Conservation (phyloP, 1,140 invertebrate species). For the Adelges cooleyi region DNA sequence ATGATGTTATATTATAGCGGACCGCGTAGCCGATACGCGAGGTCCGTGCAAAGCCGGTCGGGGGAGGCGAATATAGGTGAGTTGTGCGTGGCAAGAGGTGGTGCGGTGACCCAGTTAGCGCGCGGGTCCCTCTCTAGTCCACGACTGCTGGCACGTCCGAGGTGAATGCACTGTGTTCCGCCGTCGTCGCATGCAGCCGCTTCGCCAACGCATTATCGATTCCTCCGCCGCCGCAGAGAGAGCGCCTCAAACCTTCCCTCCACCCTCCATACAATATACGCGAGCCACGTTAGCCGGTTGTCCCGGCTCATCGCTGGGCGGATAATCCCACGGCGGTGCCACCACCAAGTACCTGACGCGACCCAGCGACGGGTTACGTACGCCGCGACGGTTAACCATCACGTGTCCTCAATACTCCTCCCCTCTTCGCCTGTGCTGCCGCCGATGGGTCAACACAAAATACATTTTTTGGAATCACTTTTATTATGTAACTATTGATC, state of each 20-base stretch:
- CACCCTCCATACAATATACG: no score
- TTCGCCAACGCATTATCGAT: conserved; percentile 28
- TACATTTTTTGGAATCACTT: no score
- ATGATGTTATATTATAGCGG: not conserved
- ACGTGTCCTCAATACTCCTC: no score
- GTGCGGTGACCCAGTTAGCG: conserved; percentile 9
- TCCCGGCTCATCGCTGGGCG: no score
- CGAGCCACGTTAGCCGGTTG: no score
- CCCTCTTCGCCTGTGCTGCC: no score
- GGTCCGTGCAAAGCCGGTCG: not conserved
- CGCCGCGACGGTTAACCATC: no score
- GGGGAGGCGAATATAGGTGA: not conserved
- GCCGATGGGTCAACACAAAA: not conserved
- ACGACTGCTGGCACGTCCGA: not conserved
- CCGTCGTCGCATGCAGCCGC: conserved; percentile 14
- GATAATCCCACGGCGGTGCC: no score
- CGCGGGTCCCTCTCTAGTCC: not conserved
- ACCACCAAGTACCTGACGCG: not conserved
- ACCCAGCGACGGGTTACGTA: not conserved
- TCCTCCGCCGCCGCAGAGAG: not conserved
- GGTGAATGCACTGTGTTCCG: conserved; percentile 20
- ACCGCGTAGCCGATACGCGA: not conserved
- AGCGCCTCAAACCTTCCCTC: no score
- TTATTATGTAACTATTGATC: no score
- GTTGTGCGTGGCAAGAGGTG: not conserved